Conservation (phyloP, 2,113 vertebrate genomes). For the Trochalopteron elliotii region DNA sequence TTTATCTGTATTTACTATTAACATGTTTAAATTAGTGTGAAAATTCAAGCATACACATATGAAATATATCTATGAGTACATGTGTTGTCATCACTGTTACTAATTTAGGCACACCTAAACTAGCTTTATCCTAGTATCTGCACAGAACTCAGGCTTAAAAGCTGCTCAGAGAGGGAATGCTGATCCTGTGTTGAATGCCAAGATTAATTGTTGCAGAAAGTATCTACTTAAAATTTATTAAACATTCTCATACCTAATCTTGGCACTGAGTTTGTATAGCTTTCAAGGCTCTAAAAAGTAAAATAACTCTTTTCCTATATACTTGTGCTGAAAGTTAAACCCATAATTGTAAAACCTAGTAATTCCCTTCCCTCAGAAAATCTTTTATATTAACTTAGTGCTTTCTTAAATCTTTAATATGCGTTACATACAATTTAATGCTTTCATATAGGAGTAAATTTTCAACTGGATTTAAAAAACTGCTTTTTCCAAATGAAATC, state of each 20-base stretch:
- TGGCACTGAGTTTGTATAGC: neutral
- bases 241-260: neutral
- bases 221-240: neutral
- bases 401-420: neutral
- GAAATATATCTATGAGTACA: neutral
- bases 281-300: neutral
- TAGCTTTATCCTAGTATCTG: neutral
- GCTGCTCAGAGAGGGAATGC: neutral
- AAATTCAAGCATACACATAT: neutral
- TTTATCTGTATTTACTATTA: neutral
- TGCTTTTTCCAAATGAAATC: conserved; percentile 39
- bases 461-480: neutral
- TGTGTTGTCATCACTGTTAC: neutral
- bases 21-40: neutral
- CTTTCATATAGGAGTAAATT: conserved; percentile 26
- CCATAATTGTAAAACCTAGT: neutral
- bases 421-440: neutral
- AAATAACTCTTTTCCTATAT: neutral
- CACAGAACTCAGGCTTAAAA: neutral
- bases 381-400: neutral
- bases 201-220: neutral
- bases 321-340: conserved; percentile 2
- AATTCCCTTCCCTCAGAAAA: neutral
- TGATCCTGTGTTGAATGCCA: neutral
- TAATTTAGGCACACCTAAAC: neutral